These are phyloP conservation scores for Pedicia rivosa DNA, from an alignment of 2,888 invertebrate species.

Conservation along the genomic window DNA sequence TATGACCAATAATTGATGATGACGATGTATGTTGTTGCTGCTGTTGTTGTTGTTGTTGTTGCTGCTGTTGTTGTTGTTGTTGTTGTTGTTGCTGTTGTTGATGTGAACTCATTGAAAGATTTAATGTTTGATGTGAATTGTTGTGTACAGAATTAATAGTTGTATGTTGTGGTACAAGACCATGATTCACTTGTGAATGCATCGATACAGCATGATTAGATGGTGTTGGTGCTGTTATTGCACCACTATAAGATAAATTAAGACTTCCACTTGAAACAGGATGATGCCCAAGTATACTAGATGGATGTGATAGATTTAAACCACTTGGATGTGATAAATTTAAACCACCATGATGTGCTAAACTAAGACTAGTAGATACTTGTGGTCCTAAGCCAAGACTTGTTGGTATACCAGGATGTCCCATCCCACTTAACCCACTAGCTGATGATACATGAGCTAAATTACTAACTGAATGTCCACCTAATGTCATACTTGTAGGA, in stretches of 20 bases:
- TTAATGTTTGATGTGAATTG: constrained; percentile 15
- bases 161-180: constrained; percentile 23
- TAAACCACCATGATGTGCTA: constrained; percentile 4
- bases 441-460: constrained; percentile 10
- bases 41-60: constrained; percentile 2
- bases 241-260: constrained; percentile 1
- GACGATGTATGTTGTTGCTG: neutral
- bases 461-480: constrained; percentile 2
- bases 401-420: constrained; percentile 4
- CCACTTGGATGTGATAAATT: constrained; percentile 24
- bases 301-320: constrained; percentile 16
- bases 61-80: constrained; percentile 12
- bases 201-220: constrained; percentile 15
- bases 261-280: constrained; percentile 22
- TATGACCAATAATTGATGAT: constrained; percentile 1
- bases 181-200: constrained; percentile 16
- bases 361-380: neutral
- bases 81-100: constrained; percentile 4
- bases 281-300: constrained; percentile 21
- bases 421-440: constrained; percentile 12
- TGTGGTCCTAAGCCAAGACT: constrained; percentile 5
- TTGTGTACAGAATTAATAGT: no score
- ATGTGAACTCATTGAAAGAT: constrained; percentile 12
- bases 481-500: neutral
- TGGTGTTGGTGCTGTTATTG: neutral